Conservation (phyloP, 1,140 invertebrate genomes). For the Lethocerus indicus region DNA sequence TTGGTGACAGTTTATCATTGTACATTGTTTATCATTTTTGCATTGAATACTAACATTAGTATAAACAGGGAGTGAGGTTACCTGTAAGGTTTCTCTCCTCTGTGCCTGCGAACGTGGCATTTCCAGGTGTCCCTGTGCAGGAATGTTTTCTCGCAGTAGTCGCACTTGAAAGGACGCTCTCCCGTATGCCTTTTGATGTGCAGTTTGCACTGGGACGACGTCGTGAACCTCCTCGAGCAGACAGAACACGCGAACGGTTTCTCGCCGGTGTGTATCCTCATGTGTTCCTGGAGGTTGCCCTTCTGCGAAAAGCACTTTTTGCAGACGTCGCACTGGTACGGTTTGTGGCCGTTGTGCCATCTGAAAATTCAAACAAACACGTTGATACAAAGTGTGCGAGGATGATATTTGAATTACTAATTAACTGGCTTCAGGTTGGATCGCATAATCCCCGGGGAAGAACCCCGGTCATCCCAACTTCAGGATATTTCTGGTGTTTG, state of each 20-base stretch:
- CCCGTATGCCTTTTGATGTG: conserved; percentile 40
- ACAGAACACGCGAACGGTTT: conserved; percentile 32
- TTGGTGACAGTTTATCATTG: no score
- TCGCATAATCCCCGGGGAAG: no score
- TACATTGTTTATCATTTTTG: no score
- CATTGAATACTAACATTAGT: no score
- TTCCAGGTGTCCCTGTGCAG: conserved; percentile 45
- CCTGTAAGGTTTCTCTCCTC: conserved; percentile 41
- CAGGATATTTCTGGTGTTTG: no score
- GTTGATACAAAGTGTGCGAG: neutral
- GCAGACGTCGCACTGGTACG: conserved; percentile 52
- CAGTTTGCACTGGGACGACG: conserved; percentile 34
- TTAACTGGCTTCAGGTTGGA: no score
- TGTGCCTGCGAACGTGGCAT: conserved; percentile 41
- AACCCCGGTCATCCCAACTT: no score
- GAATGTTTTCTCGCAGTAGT: conserved; percentile 40
- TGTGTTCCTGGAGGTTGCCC: conserved; percentile 31
- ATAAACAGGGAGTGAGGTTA: no score
- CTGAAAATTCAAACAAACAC: conserved; percentile 19
- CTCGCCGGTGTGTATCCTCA: conserved; percentile 23
- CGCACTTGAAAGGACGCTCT: conserved; percentile 40
- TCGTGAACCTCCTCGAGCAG: conserved; percentile 42
- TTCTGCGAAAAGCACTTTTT: conserved; percentile 47
- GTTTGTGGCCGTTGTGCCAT: conserved; percentile 38
- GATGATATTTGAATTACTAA: neutral